Evolutionary conservation across 2,888 invertebrate species (phyloP).

Genomic region (Galerucella calmariensis): DNA sequence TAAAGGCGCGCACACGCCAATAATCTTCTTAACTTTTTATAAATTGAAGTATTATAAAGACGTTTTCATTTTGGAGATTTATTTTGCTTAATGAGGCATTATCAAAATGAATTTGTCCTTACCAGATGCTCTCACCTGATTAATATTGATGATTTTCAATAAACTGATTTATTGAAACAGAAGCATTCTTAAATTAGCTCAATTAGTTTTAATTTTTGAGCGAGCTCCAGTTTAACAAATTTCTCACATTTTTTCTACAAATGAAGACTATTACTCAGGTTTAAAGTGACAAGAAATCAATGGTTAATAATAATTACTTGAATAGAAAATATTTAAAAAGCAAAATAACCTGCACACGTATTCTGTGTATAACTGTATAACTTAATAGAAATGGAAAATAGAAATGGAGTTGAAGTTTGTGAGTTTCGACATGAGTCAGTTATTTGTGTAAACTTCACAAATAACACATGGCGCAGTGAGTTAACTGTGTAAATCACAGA

Average conservation of each 20-base stretch:
- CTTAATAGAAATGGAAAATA: too few species aligned
- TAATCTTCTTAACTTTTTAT: slow-evolving; percentile 40
- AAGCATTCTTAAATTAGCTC: slow-evolving; percentile 16
- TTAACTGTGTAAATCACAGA: too few species aligned
- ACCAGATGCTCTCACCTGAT: slow-evolving; percentile 35
- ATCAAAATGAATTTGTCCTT: slow-evolving; percentile 47
- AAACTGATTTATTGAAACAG: slow-evolving; percentile 36
- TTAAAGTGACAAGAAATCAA: too few species aligned
- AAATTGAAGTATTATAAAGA: slow-evolving; percentile 46
- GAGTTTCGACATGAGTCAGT: too few species aligned
- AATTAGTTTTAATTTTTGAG: slow-evolving; percentile 7
- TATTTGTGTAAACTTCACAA: too few species aligned
- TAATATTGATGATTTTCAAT: slow-evolving; percentile 41
- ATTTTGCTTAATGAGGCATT: slow-evolving; percentile 49
- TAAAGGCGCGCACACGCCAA: slow-evolving; percentile 35
- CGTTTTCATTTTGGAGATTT: slow-evolving; percentile 51
- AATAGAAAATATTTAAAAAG: too few species aligned
- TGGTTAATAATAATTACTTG: too few species aligned
- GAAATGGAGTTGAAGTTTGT: too few species aligned
- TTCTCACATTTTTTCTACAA: background rate
- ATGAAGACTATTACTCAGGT: too few species aligned
- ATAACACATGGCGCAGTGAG: too few species aligned
- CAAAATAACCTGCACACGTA: too few species aligned
- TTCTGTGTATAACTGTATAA: too few species aligned
- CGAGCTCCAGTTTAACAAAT: background rate